These are phyloP conservation scores for Onychomys leucogaster DNA, from an alignment of 2,797 vertebrate species.

Conservation along the genomic window DNA sequence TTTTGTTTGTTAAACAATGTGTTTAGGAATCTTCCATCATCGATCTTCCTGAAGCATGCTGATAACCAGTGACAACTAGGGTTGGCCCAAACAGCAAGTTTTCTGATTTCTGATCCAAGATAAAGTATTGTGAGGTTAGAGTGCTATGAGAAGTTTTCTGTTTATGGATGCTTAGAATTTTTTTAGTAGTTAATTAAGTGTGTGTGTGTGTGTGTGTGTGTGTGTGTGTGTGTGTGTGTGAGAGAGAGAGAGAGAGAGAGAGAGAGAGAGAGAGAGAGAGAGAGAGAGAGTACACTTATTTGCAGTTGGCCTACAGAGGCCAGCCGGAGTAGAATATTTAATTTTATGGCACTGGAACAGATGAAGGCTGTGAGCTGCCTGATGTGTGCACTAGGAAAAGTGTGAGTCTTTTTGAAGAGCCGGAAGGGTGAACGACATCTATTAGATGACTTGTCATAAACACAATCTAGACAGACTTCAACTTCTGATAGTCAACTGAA, in stretches of 20 bases:
- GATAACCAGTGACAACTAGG: neutral
- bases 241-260: no score
- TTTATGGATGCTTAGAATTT: neutral
- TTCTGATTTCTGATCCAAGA: neutral
- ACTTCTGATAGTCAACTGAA: neutral
- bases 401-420: neutral
- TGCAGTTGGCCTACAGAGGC: neutral
- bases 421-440: neutral
- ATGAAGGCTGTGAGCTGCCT: neutral
- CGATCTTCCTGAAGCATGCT: neutral
- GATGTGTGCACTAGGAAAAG: neutral
- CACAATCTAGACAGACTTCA: neutral
- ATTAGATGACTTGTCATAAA: neutral
- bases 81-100: neutral
- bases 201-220: neutral
- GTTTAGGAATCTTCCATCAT: neutral
- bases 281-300: no score
- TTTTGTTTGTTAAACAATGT: neutral
- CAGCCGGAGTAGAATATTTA: neutral
- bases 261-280: no score
- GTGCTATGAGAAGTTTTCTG: neutral
- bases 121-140: neutral
- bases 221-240: neutral
- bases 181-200: neutral
- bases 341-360: neutral